Conservation (phyloP, 2,888 invertebrate genomes). For the Eucera pruinosa region DNA sequence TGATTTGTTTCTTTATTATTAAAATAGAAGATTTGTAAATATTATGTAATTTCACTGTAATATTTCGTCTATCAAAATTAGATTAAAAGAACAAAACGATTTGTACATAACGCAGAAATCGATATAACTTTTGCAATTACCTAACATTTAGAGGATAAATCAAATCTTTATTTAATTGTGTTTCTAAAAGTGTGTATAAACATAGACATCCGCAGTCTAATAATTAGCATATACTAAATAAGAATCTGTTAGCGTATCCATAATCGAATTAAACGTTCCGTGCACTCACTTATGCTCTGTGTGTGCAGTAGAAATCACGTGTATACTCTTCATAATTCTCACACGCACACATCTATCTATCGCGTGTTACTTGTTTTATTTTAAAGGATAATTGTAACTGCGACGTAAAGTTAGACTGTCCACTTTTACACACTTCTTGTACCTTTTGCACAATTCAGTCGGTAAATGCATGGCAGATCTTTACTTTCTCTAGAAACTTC, state of each 20-base stretch:
- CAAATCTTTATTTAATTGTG: no score
- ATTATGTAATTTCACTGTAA: no score
- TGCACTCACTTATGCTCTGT: slow-evolving; percentile 29
- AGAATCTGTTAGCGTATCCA: slow-evolving; percentile 10
- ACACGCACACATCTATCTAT: background rate
- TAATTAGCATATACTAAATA: no score
- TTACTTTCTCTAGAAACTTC: slow-evolving; percentile 17
- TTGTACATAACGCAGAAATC: no score
- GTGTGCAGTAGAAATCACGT: slow-evolving; percentile 16
- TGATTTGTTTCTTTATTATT: no score
- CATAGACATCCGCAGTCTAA: no score
- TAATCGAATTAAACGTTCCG: slow-evolving; percentile 19
- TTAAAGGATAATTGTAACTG: slow-evolving; percentile 11
- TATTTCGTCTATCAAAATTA: no score
- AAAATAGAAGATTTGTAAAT: no score
- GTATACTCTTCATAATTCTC: slow-evolving; percentile 10
- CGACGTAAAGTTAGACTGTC: slow-evolving; percentile 29
- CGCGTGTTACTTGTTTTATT: slow-evolving; percentile 21
- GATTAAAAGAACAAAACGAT: no score
- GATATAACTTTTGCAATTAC: no score
- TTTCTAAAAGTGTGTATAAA: no score
- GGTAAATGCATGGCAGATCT: slow-evolving; percentile 30
- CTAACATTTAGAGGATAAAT: no score
- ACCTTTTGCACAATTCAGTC: slow-evolving; percentile 28
- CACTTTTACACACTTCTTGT: slow-evolving; percentile 8